These are phyloP conservation scores for Actias luna DNA, from an alignment of 2,888 invertebrate genomes.

Conservation along the genomic window DNA sequence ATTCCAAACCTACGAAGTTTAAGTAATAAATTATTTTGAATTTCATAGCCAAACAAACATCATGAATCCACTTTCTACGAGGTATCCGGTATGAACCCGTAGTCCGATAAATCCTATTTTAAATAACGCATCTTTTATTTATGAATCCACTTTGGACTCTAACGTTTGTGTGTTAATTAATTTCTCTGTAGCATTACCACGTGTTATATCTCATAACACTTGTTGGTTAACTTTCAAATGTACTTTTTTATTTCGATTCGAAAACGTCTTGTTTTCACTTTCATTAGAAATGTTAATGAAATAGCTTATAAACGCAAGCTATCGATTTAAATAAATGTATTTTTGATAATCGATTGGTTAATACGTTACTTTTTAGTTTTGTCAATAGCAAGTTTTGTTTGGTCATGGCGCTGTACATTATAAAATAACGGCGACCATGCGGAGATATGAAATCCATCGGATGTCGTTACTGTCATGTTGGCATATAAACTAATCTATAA, in stretches of 20 bases:
- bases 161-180: slow-evolving; percentile 18
- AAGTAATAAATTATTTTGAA: not conserved
- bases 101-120: slow-evolving; percentile 4
- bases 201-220: slow-evolving; percentile 6
- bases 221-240: slow-evolving; percentile 10
- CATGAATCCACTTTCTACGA: slow-evolving; percentile 16
- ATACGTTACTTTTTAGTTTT: not conserved
- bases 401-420: too few relatives aligned
- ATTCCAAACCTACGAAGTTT: not conserved
- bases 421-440: too few relatives aligned
- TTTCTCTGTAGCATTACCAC: slow-evolving; percentile 15
- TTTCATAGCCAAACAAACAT: not conserved
- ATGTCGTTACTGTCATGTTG: too few relatives aligned
- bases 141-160: slow-evolving; percentile 11
- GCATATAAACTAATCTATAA: too few relatives aligned
- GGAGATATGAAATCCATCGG: too few relatives aligned
- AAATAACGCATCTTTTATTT: slow-evolving; percentile 15
- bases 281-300: slow-evolving; percentile 2
- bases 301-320: slow-evolving; percentile 2
- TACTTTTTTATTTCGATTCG: not conserved
- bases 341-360: not conserved
- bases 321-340: not conserved
- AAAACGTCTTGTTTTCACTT: not conserved
- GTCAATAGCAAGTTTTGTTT: too few relatives aligned
- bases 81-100: slow-evolving; percentile 9